These are phyloP conservation scores for Neomonachus schauinslandi DNA, from an alignment of 2,113 vertebrate genomes.

Conservation along the genomic window DNA sequence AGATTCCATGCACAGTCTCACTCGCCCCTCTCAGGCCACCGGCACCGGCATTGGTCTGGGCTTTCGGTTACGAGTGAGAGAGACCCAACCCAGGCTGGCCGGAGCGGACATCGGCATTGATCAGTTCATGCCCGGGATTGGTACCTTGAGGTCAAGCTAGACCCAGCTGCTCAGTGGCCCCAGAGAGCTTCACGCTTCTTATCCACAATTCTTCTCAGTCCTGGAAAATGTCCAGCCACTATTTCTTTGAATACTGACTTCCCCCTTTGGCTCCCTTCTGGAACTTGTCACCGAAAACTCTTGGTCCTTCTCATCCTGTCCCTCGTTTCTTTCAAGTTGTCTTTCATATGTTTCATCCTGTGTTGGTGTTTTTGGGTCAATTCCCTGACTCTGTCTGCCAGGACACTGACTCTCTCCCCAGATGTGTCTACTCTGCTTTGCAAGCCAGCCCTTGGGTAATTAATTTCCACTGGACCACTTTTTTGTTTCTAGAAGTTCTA, in stretches of 20 bases:
- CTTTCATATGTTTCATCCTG: not conserved
- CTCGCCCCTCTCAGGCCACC: not conserved
- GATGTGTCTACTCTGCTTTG: not conserved
- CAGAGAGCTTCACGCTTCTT: not conserved
- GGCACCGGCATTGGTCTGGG: fast-evolving
- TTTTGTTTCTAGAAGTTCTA: not conserved
- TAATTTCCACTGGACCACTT: not conserved
- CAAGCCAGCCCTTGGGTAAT: not conserved
- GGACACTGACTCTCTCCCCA: not conserved
- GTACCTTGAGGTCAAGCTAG: not conserved
- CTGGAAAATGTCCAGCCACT: not conserved
- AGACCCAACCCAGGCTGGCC: not conserved
- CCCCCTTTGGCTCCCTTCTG: not conserved
- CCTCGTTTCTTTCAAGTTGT: fast-evolving
- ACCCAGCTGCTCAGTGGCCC: not conserved
- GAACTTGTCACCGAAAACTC: not conserved
- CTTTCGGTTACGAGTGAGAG: fast-evolving
- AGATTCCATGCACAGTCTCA: fast-evolving
- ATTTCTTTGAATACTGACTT: fast-evolving
- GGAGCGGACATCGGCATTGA: no score
- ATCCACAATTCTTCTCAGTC: not conserved
- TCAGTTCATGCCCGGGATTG: fast-evolving
- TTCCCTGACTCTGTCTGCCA: not conserved
- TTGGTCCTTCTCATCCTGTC: no score
- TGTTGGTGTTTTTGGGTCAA: not conserved